phyloP scores from a whole-genome alignment of 2,888 invertebrate genomes.

The Mallateleia sp. region DNA sequence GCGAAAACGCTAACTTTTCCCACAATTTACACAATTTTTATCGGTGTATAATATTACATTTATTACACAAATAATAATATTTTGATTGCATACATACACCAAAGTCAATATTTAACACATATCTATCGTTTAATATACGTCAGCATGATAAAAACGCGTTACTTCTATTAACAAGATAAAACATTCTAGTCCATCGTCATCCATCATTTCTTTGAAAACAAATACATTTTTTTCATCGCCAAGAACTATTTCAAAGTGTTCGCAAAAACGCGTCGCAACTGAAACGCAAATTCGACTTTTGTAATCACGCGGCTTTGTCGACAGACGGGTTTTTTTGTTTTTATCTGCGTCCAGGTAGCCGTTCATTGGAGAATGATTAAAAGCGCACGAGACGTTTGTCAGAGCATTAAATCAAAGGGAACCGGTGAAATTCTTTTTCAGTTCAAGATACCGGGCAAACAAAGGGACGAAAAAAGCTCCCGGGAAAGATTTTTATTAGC shows the following conservation, averaged over 20 bases:
- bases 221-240: not conserved
- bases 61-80: too few relatives aligned
- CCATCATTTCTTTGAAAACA: not conserved
- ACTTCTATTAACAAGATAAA: too few relatives aligned
- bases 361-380: conserved; percentile 65
- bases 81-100: too few relatives aligned
- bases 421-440: conserved; percentile 37
- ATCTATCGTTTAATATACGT: too few relatives aligned
- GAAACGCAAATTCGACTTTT: conserved; percentile 15
- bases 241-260: not conserved
- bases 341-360: conserved; percentile 38
- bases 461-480: conserved; percentile 26
- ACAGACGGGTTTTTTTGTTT: conserved; percentile 36
- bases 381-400: conserved; percentile 58
- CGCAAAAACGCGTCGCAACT: not conserved
- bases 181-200: too few relatives aligned
- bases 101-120: too few relatives aligned
- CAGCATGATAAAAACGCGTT: too few relatives aligned
- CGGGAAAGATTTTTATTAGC: conserved; percentile 69
- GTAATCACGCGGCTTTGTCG: conserved; percentile 13
- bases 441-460: conserved; percentile 41
- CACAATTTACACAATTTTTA: too few relatives aligned
- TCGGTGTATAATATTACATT: too few relatives aligned
- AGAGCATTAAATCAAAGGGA: conserved; percentile 58
- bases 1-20: too few relatives aligned